Conservation (phyloP, 2,888 invertebrate species). For the Anoplius nigerrimus region DNA sequence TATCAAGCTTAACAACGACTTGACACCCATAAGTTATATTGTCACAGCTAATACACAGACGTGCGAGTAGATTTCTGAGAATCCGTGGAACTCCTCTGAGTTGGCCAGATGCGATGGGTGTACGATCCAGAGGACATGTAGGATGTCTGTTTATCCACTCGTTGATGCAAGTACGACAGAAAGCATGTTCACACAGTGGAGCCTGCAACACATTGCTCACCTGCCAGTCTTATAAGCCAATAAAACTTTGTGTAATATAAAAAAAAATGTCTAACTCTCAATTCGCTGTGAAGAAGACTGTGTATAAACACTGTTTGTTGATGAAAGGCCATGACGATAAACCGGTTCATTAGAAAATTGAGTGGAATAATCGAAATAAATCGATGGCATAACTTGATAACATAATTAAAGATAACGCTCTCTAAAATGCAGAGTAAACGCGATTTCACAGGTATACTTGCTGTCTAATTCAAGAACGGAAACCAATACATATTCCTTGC, state of each 20-base stretch:
- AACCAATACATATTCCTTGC: no score
- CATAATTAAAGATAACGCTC: no score
- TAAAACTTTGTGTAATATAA: not conserved
- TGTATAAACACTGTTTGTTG: no score
- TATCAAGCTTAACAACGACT: constrained; percentile 90
- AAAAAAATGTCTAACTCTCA: no score
- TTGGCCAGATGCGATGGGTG: constrained; percentile 91
- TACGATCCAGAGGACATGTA: constrained; percentile 95
- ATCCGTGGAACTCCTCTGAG: constrained; percentile 95
- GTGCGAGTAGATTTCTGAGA: constrained; percentile 91
- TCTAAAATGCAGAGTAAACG: no score
- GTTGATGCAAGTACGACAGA: constrained; percentile 94
- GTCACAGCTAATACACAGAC: constrained; percentile 93
- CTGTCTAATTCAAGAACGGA: no score
- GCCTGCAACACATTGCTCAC: constrained; percentile 80
- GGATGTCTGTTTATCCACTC: constrained; percentile 97
- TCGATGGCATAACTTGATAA: no score
- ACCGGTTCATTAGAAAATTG: no score
- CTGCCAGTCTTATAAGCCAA: constrained; percentile 62
- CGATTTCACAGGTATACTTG: no score
- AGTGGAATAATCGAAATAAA: no score
- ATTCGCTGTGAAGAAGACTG: no score
- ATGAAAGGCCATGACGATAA: no score
- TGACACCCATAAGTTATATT: constrained; percentile 92
- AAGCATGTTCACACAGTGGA: constrained; percentile 96